Evolutionary conservation across 2,113 vertebrate genomes (phyloP), one percentile per base, ranked within the genome.

Genomic region (Carassius auratus): DNA sequence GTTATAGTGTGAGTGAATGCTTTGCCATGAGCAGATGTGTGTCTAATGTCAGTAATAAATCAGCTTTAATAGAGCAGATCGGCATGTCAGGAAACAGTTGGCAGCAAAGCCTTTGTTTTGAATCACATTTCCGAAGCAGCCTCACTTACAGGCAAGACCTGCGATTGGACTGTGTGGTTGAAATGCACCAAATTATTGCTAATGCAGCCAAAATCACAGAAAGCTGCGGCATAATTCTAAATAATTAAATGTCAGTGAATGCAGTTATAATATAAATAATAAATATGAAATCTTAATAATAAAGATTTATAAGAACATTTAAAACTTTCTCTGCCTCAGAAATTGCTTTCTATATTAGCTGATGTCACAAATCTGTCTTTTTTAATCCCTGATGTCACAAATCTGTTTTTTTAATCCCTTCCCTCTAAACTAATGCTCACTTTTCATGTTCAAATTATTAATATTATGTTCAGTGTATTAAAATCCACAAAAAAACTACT

Each of bases 31-130:
- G 66, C 74, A 85, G 76, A 84, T 78, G 84, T 84, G 80, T 74
- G 82, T 86, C 57, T 86, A 76, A 87, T 84, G 57, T 64, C 15
- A 74, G 79, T 26, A 71, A 84, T 90, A 84, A 89, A 86, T 86
- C 78, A 82, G 75, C 85, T 76, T 86, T 86, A 83, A 86, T 81
- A 75, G 85, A 81, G 82, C 82, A 68, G 71, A 62, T 19, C 15
- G 64, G 73, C 69, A 68, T 76, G 71, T 90, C n/a, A 61, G 68
- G 36, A 69, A 90, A 86, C 87, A 87, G 76, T 80, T 90, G 86
- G 89, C 38, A 15, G 26, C 4, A 36, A 76, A 87, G 68, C 84
- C 19, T 30, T 68, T 38, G 68, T 82, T 81, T 84, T 79, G 36
- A 73, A 81, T 81, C 48, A 59, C 38, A 79, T 87, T 81, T 45